phyloP scores from a whole-genome alignment of 2,888 invertebrate species.

The Heteromurus nitidus region DNA sequence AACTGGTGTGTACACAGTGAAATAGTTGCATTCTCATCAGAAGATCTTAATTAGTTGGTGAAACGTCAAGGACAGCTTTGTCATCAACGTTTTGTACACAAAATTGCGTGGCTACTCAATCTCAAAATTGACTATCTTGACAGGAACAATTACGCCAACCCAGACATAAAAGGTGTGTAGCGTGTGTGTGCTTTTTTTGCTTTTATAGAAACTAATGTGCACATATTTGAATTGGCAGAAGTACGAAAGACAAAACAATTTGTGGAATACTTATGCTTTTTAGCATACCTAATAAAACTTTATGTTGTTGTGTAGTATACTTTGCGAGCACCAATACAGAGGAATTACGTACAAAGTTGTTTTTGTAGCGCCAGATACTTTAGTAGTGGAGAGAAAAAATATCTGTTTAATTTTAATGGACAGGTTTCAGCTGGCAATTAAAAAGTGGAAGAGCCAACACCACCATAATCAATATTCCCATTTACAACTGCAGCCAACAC shows the following conservation, averaged over 20 bases:
- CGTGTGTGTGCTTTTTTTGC: too few relatives aligned
- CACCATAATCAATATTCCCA: conserved; percentile 16
- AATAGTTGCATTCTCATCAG: conserved; percentile 16
- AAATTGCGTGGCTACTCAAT: not conserved
- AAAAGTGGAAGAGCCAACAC: conserved; percentile 51
- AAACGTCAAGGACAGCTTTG: conserved; percentile 13
- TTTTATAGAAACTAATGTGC: not conserved
- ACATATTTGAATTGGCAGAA: conserved; percentile 19
- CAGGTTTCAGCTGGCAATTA: conserved; percentile 58
- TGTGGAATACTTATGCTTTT: conserved; percentile 40
- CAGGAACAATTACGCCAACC: conserved; percentile 35
- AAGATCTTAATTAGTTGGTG: conserved; percentile 11
- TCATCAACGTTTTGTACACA: not conserved
- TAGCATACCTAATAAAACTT: too few relatives aligned
- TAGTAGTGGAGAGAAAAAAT: conserved; percentile 12
- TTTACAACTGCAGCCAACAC: not conserved
- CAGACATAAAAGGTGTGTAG: too few relatives aligned
- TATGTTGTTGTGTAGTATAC: conserved; percentile 9
- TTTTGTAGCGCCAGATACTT: too few relatives aligned
- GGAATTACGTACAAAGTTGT: not conserved
- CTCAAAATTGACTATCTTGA: conserved; percentile 37
- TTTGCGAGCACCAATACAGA: conserved; percentile 40
- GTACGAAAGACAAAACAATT: conserved; percentile 39
- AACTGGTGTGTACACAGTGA: not conserved
- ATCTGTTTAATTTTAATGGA: conserved; percentile 49